A percentile compares a stretch with the other conserved stretches of the same genome.
Conservation (phyloP, 2,888 invertebrate species). For the Tineola bisselliella region DNA sequence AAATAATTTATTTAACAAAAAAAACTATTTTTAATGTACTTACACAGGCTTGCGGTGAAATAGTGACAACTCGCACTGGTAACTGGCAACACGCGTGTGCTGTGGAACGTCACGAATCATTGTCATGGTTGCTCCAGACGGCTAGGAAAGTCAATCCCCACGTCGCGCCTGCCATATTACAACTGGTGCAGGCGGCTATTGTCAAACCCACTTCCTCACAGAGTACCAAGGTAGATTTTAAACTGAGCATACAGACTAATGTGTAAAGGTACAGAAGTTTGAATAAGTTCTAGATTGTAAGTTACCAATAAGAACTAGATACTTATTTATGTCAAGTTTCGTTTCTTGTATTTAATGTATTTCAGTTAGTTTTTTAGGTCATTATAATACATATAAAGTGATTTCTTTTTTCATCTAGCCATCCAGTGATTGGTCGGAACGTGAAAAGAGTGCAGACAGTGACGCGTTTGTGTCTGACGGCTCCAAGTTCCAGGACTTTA, state of each 20-base stretch:
- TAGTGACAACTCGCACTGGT: slow-evolving; percentile 87
- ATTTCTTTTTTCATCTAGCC: slow-evolving; percentile 22
- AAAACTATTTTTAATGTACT: no score
- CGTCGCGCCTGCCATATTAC: slow-evolving; percentile 90
- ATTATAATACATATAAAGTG: no score
- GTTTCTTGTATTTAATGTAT: no score
- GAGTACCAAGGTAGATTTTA: not conserved
- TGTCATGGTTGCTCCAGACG: slow-evolving; percentile 84
- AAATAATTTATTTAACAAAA: no score
- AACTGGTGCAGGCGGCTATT: slow-evolving; percentile 88
- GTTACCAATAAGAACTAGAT: no score
- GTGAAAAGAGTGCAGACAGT: slow-evolving; percentile 58
- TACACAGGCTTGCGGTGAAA: slow-evolving; percentile 85
- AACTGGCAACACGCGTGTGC: slow-evolving; percentile 95
- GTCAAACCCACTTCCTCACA: slow-evolving; percentile 55
- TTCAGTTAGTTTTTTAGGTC: no score
- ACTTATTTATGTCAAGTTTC: no score
- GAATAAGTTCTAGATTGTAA: no score
- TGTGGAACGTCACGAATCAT: slow-evolving; percentile 74
- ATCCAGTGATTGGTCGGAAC: slow-evolving; percentile 44
- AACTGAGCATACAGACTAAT: no score
- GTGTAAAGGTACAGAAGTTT: no score
- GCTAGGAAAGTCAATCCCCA: slow-evolving; percentile 90
- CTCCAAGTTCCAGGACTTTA: slow-evolving; percentile 59
- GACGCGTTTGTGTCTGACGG: slow-evolving; percentile 52